Conservation (phyloP, 2,888 invertebrate genomes). For the Cheilosia grossa region DNA sequence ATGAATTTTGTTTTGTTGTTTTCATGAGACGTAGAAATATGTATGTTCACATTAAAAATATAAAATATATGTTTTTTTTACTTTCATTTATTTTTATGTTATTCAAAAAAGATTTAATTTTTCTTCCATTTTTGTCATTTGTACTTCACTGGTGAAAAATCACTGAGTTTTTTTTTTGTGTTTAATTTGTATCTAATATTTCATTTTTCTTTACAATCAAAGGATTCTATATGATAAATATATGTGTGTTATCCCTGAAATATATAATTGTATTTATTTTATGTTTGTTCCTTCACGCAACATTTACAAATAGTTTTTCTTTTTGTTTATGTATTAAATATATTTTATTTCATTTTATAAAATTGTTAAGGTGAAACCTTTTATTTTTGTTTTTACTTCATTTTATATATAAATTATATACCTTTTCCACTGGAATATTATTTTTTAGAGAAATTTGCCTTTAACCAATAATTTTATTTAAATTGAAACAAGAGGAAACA, state of each 20-base stretch:
- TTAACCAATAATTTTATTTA: slow-evolving; percentile 29
- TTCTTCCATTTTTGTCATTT: slow-evolving; percentile 79
- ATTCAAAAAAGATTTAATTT: slow-evolving; percentile 67
- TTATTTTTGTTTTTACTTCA: slow-evolving; percentile 54
- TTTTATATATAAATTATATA: slow-evolving; percentile 42
- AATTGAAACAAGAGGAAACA: slow-evolving; percentile 16
- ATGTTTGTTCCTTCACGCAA: slow-evolving; percentile 64
- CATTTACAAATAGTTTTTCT: slow-evolving; percentile 66
- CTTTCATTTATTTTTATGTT: slow-evolving; percentile 48
- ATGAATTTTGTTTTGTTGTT: slow-evolving; percentile 40
- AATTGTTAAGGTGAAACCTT: slow-evolving; percentile 75
- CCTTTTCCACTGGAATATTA: slow-evolving; percentile 78
- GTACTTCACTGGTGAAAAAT: slow-evolving; percentile 84
- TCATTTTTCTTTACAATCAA: slow-evolving; percentile 63
- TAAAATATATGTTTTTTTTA: slow-evolving; percentile 43
- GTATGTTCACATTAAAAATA: slow-evolving; percentile 67
- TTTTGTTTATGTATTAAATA: slow-evolving; percentile 68
- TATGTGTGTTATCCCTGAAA: slow-evolving; percentile 70
- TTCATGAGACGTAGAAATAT: slow-evolving; percentile 66
- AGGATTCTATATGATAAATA: slow-evolving; percentile 71
- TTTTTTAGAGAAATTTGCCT: slow-evolving; percentile 80
- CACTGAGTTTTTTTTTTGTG: slow-evolving; percentile 81
- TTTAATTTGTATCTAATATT: slow-evolving; percentile 69
- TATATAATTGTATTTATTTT: slow-evolving; percentile 51
- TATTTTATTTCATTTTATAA: slow-evolving; percentile 57